Evolutionary conservation across 2,113 vertebrate genomes (phyloP), one percentile per base, ranked within the genome.

Genomic region (Epinephelus fuscoguttatus): DNA sequence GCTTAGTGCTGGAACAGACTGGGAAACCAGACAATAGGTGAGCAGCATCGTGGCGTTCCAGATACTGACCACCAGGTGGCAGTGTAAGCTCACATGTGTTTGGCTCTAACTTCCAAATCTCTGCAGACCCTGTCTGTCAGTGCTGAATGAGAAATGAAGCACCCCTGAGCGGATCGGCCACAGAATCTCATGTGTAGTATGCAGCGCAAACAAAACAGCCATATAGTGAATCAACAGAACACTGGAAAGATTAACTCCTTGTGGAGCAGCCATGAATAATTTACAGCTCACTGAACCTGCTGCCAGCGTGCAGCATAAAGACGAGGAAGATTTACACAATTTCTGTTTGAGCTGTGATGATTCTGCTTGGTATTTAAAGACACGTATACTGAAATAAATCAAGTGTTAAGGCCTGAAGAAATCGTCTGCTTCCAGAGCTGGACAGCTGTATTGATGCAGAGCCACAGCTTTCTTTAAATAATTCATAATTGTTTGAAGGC

Each of bases 401-500:
- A 21, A 11, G 30, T 6, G 21, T 40, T 19, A 15, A 11, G 55
- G 40, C 56, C 49, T 45, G 15, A 18, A 69, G 23, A 66, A 70
- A 50, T 47, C 19, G 12, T 69, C 18, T 60, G 45, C 15, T 17
- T 47, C 18, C 13, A 30, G 47, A 78, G 12, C 14, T 62, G 42
- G 50, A 19, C 6, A 40, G 45, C 18, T 19, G 47, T 11, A 19
- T 81, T 40, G 47, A 78, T 67, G 12, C 25, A 72, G 64, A 72
- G 78, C 79, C 75, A 47, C 42, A 30, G 73, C 67, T 77, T 75
- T 25, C 63, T 76, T 88, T 89, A 10, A 92, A 90, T 85, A 87
- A 92, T 89, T 88, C 66, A 85, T 52, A 70, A 69, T 25, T 56
- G 67, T 88, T 79, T 81, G 81, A 84, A 83, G 78, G 52, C 70